Base-by-base conservation (phyloP, 2,113 vertebrate species). In the Promerops cafer region DNA sequence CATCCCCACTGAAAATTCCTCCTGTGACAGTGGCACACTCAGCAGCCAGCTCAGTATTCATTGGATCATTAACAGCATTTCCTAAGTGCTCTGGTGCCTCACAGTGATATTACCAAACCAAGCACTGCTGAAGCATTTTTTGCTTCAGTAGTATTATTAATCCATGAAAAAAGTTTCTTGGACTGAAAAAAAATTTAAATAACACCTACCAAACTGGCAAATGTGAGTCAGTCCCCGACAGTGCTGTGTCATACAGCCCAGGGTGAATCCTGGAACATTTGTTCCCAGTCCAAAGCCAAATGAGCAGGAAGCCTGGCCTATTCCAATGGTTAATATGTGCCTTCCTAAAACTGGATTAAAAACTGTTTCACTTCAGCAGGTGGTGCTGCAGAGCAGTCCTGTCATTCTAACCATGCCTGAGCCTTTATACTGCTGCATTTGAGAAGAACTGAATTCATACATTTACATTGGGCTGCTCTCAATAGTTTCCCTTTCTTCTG, bases 321-420 rank as follows among this genome's bases (percentile, higher is more conserved):
- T 44, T 4, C 4, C 22, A 59, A 0, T 6, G 7, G n/a, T 17
- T 31, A 28, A 14, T 6, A 10, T 2, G 8, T 24, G 26, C 20
- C 13, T 45, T 63, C 31, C 79, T 63, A 26, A 45, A 85, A 19
- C 3, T 3, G 12, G 49, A 39, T 71, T n/a, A 2, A 21, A n/a
- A 56, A 4, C 2, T 1, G 10, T 76, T 83, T 65, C 47, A 2
- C 42, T 87, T 54, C 95, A 86, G 88, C 80, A 97, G 94, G 24
- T 14, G 86, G 94, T 93, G 96, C 94, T 93, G 82, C 83, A 53
- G 92, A 92, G 76, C 76, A 90, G n/a, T 15, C 20, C 78, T 44
- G 9, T 2, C 49, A 7, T 65, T 9, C 21, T 13, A 8, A 20
- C 24, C 37, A 7, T 7, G 40, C 7, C 56, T 45, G 47, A 70